Conservation (phyloP, 1,140 invertebrate species). For the Anoplolepis gracilipes region DNA sequence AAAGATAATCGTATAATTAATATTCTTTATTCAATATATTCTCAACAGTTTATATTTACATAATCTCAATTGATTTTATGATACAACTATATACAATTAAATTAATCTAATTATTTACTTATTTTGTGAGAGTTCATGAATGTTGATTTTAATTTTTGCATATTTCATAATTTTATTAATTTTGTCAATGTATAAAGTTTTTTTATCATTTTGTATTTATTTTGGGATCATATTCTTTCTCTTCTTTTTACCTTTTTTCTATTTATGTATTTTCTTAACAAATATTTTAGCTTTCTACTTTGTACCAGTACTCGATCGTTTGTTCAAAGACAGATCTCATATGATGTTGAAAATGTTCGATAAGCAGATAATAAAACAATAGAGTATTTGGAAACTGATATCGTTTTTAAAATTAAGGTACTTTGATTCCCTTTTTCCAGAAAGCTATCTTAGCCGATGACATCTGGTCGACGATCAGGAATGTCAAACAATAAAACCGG, state of each 20-base stretch:
- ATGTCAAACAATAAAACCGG: conserved; percentile 81
- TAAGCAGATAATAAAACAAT: conserved; percentile 51
- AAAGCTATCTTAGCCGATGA: conserved; percentile 79
- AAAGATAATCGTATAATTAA: neutral
- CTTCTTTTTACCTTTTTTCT: neutral
- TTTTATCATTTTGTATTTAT: neutral
- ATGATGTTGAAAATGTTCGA: neutral
- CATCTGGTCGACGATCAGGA: conserved; percentile 81
- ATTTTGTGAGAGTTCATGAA: neutral
- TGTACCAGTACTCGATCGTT: conserved; percentile 30
- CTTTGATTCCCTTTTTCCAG: conserved; percentile 72
- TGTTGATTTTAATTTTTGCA: neutral
- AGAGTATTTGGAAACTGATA: conserved; percentile 72
- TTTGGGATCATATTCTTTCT: neutral
- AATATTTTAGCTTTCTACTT: neutral
- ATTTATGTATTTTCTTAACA: neutral
- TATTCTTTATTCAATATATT: neutral
- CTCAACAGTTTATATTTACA: too few relatives aligned
- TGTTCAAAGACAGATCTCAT: conserved; percentile 27
- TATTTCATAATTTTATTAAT: neutral
- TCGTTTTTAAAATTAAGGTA: conserved; percentile 72
- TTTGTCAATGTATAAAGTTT: neutral
- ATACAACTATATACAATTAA: neutral
- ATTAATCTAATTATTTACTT: neutral
- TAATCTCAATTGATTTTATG: neutral